These are phyloP conservation scores for Zophobas atratus DNA, from an alignment of 1,140 invertebrate genomes.

Conservation along the genomic window DNA sequence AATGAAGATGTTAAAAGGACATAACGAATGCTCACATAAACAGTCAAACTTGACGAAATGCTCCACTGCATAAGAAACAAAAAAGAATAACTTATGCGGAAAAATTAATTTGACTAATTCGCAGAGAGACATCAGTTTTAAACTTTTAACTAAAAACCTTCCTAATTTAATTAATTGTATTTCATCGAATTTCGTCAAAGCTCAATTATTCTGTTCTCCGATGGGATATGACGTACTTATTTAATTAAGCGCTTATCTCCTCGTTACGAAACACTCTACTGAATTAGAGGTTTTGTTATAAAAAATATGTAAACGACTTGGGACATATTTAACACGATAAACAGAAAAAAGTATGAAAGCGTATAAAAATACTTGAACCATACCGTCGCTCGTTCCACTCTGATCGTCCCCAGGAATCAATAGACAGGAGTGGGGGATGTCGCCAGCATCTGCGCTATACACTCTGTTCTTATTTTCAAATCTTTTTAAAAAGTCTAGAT, in stretches of 20 bases:
- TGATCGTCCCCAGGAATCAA: too few relatives aligned
- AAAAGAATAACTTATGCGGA: not conserved
- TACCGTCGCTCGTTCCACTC: too few relatives aligned
- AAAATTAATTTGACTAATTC: not conserved
- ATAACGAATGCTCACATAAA: not conserved
- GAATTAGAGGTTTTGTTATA: not conserved
- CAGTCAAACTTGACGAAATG: not conserved
- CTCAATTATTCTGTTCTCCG: not conserved
- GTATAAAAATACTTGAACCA: too few relatives aligned
- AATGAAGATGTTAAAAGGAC: not conserved
- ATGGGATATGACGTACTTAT: conserved; percentile 8
- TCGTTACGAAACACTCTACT: not conserved
- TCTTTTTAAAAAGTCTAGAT: too few relatives aligned
- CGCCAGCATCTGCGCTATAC: too few relatives aligned
- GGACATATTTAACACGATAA: too few relatives aligned
- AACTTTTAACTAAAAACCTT: not conserved
- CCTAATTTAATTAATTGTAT: not conserved
- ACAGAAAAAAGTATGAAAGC: too few relatives aligned
- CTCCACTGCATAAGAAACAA: too few relatives aligned
- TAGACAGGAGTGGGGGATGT: too few relatives aligned
- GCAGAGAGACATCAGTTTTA: not conserved
- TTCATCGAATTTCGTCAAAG: not conserved
- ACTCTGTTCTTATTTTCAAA: too few relatives aligned
- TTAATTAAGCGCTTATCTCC: conserved; percentile 20
- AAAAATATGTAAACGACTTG: too few relatives aligned